phyloP scores from a whole-genome alignment of 2,113 vertebrate genomes.

The Ranitomeya imitator region DNA sequence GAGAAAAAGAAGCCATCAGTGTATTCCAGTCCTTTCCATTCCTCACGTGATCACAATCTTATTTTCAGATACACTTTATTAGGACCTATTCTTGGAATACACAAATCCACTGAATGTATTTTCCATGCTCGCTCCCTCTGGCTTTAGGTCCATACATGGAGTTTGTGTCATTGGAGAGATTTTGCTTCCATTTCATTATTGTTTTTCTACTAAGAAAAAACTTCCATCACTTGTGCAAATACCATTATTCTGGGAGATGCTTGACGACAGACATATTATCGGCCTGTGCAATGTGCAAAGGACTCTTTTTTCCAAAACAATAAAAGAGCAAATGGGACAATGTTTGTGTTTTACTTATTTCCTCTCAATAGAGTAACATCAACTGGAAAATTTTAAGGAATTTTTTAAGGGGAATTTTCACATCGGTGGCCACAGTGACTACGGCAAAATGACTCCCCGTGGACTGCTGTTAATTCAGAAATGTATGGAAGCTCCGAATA shows the following conservation, averaged over 20 bases:
- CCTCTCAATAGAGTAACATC: not conserved
- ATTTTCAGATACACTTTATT: not conserved
- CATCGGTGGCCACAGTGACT: too few species aligned
- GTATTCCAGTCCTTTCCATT: conserved; percentile 42
- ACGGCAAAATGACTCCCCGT: too few species aligned
- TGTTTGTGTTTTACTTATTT: not conserved
- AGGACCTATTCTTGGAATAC: conserved; percentile 57
- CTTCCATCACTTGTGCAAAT: not conserved
- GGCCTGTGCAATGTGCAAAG: conserved; percentile 26
- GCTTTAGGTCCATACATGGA: not conserved
- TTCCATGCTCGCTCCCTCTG: not conserved
- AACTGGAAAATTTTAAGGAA: too few species aligned
- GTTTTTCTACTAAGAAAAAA: not conserved
- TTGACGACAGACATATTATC: conserved; percentile 5
- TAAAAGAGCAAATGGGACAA: not conserved
- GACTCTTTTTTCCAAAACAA: not conserved
- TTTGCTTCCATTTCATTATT: not conserved
- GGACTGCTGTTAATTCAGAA: too few species aligned
- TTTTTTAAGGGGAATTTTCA: too few species aligned
- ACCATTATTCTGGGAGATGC: not conserved
- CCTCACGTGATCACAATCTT: conserved; percentile 20
- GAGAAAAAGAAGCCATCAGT: conserved; percentile 13
- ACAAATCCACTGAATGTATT: conserved; percentile 18
- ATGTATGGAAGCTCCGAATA: too few species aligned
- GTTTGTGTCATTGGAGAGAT: not conserved